phyloP scores from a whole-genome alignment of 2,888 invertebrate genomes.

The Cataglyphis albicans region DNA sequence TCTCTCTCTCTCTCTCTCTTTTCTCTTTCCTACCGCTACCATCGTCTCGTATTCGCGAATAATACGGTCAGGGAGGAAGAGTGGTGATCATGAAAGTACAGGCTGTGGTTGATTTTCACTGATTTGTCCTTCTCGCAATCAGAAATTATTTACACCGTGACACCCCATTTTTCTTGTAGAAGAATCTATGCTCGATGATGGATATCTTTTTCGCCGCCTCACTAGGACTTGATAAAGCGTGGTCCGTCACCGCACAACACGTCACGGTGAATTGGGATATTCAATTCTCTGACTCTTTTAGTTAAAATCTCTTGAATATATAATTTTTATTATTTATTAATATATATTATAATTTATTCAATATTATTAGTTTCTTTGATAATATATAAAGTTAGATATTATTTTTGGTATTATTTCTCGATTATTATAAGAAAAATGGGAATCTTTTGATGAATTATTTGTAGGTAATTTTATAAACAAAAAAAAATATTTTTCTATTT shows the following conservation, averaged over 20 bases:
- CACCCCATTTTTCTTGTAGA: neutral
- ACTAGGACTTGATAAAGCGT: slow-evolving; percentile 25
- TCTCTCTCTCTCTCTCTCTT: neutral
- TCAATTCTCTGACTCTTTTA: neutral
- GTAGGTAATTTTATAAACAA: neutral
- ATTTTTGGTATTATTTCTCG: neutral
- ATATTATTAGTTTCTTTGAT: neutral
- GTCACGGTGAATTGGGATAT: neutral
- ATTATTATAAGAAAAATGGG: neutral
- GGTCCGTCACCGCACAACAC: neutral
- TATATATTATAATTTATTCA: neutral
- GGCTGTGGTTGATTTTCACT: slow-evolving; percentile 50
- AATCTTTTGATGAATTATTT: neutral
- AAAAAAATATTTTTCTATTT: neutral
- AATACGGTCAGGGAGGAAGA: slow-evolving; percentile 46
- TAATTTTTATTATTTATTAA: no score
- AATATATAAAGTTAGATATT: neutral
- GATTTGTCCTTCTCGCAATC: slow-evolving; percentile 64
- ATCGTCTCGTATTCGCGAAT: slow-evolving; percentile 50
- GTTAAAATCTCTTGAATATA: neutral
- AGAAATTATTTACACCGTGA: slow-evolving; percentile 52
- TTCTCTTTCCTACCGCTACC: neutral
- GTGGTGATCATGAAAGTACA: slow-evolving; percentile 18
- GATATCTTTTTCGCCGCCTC: neutral
- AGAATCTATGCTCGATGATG: slow-evolving; percentile 21